Conservation (phyloP, 2,888 invertebrate species). For the Drosophila vallismaia region DNA sequence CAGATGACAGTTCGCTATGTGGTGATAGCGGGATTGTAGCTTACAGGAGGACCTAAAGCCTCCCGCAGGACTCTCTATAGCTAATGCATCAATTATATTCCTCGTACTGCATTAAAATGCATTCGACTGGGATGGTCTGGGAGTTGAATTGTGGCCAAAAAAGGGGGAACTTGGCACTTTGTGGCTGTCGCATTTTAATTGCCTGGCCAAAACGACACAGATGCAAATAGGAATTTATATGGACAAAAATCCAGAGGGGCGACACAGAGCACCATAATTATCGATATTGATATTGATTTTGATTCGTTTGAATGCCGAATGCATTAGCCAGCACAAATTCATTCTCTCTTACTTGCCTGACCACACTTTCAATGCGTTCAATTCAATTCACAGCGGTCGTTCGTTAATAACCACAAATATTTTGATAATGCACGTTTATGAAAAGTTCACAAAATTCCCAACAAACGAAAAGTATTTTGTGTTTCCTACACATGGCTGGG, state of each 20-base stretch:
- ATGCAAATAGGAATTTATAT: conserved; percentile 20
- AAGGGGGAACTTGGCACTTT: conserved; percentile 46
- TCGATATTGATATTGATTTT: conserved; percentile 56
- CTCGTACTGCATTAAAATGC: conserved; percentile 53
- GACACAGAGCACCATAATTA: conserved; percentile 28
- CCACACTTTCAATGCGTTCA: conserved; percentile 31
- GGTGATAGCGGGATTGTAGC: conserved; percentile 2
- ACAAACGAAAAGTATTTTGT: conserved; percentile 26
- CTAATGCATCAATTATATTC: conserved; percentile 77
- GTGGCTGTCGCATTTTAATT: conserved; percentile 66
- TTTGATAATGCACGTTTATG: conserved; percentile 43
- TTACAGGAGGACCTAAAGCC: conserved; percentile 6
- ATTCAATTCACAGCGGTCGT: conserved; percentile 27
- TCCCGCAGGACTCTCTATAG: conserved; percentile 38
- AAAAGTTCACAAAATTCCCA: conserved; percentile 55
- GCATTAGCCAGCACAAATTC: conserved; percentile 52
- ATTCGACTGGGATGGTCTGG: conserved; percentile 43
- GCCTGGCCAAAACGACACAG: conserved; percentile 49
- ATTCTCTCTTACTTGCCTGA: background rate
- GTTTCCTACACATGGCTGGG: conserved; percentile 30
- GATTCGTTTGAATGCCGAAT: conserved; percentile 35
- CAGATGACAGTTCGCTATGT: conserved; percentile 59
- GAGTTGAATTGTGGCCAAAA: conserved; percentile 27
- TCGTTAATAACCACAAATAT: conserved; percentile 51
- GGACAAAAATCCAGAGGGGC: conserved; percentile 20